A percentile compares a stretch with the other conserved stretches of the same genome.
These are phyloP conservation scores for Polyploca ridens DNA, from an alignment of 2,888 invertebrate species.

Conservation along the genomic window DNA sequence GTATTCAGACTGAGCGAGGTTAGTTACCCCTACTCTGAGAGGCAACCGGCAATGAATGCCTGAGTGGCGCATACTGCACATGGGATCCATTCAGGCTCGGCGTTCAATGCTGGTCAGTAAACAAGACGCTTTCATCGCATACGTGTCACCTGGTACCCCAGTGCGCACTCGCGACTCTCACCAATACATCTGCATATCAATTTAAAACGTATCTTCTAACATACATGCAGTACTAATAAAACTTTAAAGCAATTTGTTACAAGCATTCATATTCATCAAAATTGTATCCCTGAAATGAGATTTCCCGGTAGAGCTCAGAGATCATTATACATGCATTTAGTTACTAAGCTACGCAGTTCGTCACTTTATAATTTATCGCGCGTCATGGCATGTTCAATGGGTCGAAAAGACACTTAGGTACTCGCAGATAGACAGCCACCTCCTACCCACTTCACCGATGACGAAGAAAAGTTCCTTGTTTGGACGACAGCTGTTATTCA, in stretches of 20 bases:
- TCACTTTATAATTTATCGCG: constrained; percentile 20
- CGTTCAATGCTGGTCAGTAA: constrained; percentile 69
- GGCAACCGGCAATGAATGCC: constrained; percentile 69
- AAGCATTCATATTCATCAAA: not conserved
- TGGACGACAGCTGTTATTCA: constrained; percentile 22
- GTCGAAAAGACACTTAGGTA: constrained; percentile 34
- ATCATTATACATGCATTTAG: constrained; percentile 11
- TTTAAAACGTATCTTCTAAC: not conserved
- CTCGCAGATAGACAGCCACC: constrained; percentile 27
- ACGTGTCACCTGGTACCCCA: constrained; percentile 76
- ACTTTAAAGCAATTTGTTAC: not conserved
- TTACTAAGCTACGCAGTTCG: constrained; percentile 20
- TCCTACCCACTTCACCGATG: constrained; percentile 12
- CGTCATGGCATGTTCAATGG: constrained; percentile 38
- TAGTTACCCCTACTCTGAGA: constrained; percentile 66
- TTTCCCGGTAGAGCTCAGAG: constrained; percentile 7
- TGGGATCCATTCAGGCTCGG: constrained; percentile 61
- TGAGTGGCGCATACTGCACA: constrained; percentile 65
- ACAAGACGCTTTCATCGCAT: constrained; percentile 64
- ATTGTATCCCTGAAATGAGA: not conserved
- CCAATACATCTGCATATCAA: not conserved
- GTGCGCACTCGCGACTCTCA: constrained; percentile 38
- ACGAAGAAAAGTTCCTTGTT: constrained; percentile 14
- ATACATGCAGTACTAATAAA: not conserved
- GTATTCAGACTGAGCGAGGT: constrained; percentile 65